These are phyloP conservation scores for Acromyrmex heyeri DNA, from an alignment of 1,140 invertebrate genomes.

Conservation along the genomic window DNA sequence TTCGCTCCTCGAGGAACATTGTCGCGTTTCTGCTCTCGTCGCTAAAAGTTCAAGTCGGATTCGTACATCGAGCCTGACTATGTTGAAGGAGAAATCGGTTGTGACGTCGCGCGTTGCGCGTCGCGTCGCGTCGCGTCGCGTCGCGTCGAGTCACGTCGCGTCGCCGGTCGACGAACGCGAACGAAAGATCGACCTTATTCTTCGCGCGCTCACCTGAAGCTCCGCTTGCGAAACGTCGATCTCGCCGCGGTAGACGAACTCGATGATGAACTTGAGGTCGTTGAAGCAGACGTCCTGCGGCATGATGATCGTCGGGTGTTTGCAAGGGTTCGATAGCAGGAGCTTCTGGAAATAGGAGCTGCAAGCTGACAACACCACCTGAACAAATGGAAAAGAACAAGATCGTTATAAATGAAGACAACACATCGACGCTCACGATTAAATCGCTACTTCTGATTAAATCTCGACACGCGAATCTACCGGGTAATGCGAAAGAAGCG, in stretches of 20 bases:
- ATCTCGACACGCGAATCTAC: background rate
- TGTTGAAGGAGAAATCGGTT: conserved; percentile 43
- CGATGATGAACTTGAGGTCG: conserved; percentile 93
- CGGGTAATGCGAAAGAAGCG: background rate
- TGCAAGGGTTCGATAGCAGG: conserved; percentile 91
- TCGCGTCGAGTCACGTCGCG: background rate
- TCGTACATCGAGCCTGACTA: background rate
- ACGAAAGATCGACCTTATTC: conserved; percentile 60
- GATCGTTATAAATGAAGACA: background rate
- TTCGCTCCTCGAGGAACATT: background rate
- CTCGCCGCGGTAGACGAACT: conserved; percentile 94
- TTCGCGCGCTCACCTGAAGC: conserved; percentile 88
- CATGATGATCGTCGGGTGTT: conserved; percentile 92
- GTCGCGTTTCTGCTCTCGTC: background rate
- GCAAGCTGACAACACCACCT: conserved; percentile 91
- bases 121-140: background rate
- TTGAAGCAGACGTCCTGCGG: conserved; percentile 92
- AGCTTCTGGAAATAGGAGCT: conserved; percentile 92
- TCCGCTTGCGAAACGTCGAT: conserved; percentile 93
- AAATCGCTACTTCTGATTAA: conserved; percentile 2
- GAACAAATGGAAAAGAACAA: conserved; percentile 63
- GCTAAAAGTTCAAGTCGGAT: background rate
- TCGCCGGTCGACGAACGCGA: conserved; percentile 8
- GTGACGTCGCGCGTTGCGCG: conserved; percentile 13
- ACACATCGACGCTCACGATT: conserved; percentile 14